Percentiles rank a stretch among this genome's conserved stretches.
Conservation (phyloP, 2,113 vertebrate species). For the Manacus vitellinus region DNA sequence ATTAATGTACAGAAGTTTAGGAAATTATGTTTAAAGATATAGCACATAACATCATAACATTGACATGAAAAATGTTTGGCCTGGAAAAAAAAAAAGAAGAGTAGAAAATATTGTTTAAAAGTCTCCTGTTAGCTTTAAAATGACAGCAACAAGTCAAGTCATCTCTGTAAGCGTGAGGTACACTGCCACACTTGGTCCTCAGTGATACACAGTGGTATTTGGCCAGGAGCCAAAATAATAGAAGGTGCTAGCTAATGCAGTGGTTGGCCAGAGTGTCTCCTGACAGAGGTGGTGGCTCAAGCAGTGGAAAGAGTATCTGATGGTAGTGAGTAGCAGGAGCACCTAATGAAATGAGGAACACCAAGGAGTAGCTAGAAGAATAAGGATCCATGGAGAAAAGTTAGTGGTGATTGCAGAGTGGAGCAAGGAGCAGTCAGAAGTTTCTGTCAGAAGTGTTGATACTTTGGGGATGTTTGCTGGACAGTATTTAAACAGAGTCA, state of each 20-base stretch:
- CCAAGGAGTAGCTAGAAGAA: background rate
- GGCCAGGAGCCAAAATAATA: background rate
- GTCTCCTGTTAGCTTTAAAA: background rate
- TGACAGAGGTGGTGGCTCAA: background rate
- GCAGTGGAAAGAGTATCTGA: background rate
- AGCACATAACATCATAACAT: background rate
- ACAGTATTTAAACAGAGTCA: background rate
- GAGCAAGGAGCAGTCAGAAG: background rate
- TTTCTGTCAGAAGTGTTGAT: background rate
- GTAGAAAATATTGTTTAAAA: background rate
- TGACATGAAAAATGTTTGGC: background rate
- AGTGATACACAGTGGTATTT: background rate
- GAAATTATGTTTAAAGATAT: background rate
- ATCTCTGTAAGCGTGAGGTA: background rate
- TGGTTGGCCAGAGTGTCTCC: background rate
- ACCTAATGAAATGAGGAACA: background rate
- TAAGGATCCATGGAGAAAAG: background rate
- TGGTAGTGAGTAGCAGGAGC: background rate
- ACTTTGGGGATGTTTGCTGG: background rate
- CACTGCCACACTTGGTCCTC: background rate
- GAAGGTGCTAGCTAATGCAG: background rate
- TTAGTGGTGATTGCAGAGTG: background rate
- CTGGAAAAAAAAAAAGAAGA: background rate
- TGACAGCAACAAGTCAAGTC: background rate
- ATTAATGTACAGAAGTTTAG: background rate